A percentile compares a stretch with the other conserved stretches of the same genome.
Conservation (phyloP, 2,113 vertebrate genomes). For the Sus scrofa region T2T-Sscrofa CM000812.6:269894001-269894500, state of each 20-base stretch:
- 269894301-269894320: neutral
- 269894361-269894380: neutral
- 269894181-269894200: conserved; percentile 24
- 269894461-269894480: no score
- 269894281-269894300: neutral
- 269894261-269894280: neutral
- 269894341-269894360: neutral
- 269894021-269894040: neutral
- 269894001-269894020: neutral
- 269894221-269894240: neutral
- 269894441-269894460: no score
- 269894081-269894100: neutral
- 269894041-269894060: neutral
- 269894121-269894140: neutral
- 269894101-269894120: neutral
- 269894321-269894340: neutral
- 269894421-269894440: no score
- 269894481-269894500: no score
- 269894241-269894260: neutral
- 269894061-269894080: neutral
- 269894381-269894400: neutral
- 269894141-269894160: conserved; percentile 1
- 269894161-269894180: neutral
- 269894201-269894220: neutral
- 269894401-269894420: no score